Base-by-base conservation (phyloP, 2,888 invertebrate genomes). In the Himalopsyche anomala region DNA sequence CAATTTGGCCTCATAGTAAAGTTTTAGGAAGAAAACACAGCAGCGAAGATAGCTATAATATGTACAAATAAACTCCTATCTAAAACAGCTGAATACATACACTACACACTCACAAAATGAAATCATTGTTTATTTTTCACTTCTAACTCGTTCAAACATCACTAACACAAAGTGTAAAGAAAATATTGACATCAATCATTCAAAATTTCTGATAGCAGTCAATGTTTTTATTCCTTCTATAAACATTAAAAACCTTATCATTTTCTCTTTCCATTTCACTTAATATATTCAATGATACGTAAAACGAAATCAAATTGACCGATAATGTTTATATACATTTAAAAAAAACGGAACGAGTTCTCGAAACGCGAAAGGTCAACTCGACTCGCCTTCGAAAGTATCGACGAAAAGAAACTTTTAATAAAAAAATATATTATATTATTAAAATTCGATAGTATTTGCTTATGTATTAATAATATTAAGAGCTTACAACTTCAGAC, bases 121-220 rank as follows among this genome's bases (percentile, higher is more conserved):
- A 62, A 62, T 62, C 62, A 62, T 62, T 62, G 19, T 62, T 62
- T 62, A 62, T 62, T 62, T 62, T 62, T 62, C 62, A 62, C 62
- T 62, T 62, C 62, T 19, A 19, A 62, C 4, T n/a, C 62, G 62
- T 62, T 62, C 62, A 62, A 62, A 62, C 62, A 56, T n/a, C 19
- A 56, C n/a, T 19, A 56, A 56, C 56, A 56, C n/a, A 56, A n/a
- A 62, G 62, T 62, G 28, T 62, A 62, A 62, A 62, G 62, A 62
- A 62, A 62, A 62, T 62, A 62, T 62, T 62, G 62, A 62, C 62
- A 62, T 19, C 28, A 62, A 62, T 62, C 62, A 62, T 62, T 62
- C 62, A 28, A 62, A 62, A 62, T 19, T 62, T 62, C 62, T 62
- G 62, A 62, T 62, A 62, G 62, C 62, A 62, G n/a, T 62, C 62